Percentiles rank a stretch among this genome's conserved stretches.
Evolutionary conservation across 64 coral and sea anemone genomes (phyloP).

Genomic region (Actinia equina): DNA sequence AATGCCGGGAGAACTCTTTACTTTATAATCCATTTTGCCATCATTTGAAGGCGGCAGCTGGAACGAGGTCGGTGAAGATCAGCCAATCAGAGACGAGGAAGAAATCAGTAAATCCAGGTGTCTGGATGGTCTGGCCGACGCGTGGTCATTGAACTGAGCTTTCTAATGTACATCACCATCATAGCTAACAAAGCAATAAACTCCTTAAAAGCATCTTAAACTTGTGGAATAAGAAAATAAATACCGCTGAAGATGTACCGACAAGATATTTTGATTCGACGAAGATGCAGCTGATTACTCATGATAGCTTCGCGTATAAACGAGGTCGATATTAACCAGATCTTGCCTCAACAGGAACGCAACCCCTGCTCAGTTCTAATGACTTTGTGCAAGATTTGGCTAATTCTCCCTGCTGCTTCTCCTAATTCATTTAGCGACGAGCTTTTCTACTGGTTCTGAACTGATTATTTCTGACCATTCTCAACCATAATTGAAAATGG

Average conservation of each 20-base stretch:
- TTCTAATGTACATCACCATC: constrained; percentile 12
- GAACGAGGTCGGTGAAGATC: not conserved
- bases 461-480: not conserved
- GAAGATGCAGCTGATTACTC: not conserved
- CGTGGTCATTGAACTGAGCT: constrained; percentile 6
- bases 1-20: not conserved
- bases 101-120: constrained; percentile 1
- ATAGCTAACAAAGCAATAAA: constrained; percentile 8
- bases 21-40: constrained; percentile 21
- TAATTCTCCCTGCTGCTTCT: constrained; percentile 2
- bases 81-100: constrained; percentile 11
- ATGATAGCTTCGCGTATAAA: not conserved
- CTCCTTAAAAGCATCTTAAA: constrained; percentile 39
- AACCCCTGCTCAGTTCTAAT: constrained; percentile 24
- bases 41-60: not conserved
- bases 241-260: constrained; percentile 29
- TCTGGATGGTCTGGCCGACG: not conserved
- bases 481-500: not conserved
- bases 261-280: not conserved
- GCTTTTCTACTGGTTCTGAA: not conserved
- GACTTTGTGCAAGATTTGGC: constrained; percentile 20
- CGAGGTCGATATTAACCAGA: not conserved
- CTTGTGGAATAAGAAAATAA: constrained; percentile 21
- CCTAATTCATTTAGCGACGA: constrained; percentile 14
- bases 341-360: not conserved